A percentile compares a stretch with the other conserved stretches of the same genome.
Evolutionary conservation across 1,140 invertebrate genomes (phyloP).

Genomic region (Atta texana): DNA sequence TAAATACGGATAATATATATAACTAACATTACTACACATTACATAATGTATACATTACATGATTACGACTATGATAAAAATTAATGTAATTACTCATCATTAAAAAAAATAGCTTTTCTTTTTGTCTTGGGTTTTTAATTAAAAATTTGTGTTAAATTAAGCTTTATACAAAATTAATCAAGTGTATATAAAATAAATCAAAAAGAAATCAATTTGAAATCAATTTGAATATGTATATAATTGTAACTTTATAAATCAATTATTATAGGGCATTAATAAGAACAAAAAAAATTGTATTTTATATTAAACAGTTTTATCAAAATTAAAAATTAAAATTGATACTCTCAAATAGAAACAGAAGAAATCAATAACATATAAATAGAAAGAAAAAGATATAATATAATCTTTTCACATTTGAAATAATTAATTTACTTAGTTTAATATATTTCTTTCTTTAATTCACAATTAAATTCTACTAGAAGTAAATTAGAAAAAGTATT

Average conservation of each 20-base stretch:
- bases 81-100: no score
- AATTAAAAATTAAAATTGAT: background rate
- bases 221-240: background rate
- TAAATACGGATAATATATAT: background rate
- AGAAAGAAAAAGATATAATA: background rate
- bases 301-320: background rate
- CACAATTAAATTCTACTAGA: background rate
- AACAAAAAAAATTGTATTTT: background rate
- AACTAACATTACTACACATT: background rate
- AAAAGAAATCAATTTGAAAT: slow-evolving; percentile 10
- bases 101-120: background rate
- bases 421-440: background rate
- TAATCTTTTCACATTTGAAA: background rate
- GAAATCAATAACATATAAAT: background rate
- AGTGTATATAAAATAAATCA: background rate
- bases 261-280: background rate
- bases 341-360: background rate
- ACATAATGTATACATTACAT: no score
- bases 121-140: background rate
- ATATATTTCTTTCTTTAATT: background rate
- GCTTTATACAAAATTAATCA: background rate
- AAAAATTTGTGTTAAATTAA: background rate
- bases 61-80: background rate
- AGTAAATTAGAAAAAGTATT: background rate
- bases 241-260: background rate